phyloP scores from a whole-genome alignment of 2,888 invertebrate species.

The Hemicrepidius hirtus region DNA sequence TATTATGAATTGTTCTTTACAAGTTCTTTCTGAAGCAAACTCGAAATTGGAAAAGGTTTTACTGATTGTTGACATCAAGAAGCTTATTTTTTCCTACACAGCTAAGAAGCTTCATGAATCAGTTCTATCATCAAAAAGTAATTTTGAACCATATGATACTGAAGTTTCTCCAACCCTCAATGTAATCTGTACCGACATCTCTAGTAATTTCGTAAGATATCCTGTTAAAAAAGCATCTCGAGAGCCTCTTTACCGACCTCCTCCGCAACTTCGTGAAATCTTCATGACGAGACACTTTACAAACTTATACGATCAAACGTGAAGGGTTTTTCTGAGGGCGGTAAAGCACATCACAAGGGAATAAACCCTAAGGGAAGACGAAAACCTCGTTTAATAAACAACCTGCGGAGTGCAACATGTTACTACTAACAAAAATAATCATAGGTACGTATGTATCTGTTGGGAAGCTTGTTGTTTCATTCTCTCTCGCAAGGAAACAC shows the following conservation, averaged over 20 bases:
- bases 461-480: background rate
- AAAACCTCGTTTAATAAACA: constrained; percentile 39
- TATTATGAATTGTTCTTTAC: no score
- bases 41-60: no score
- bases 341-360: constrained; percentile 38
- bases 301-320: constrained; percentile 45
- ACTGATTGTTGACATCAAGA: no score
- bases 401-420: constrained; percentile 39
- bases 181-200: no score
- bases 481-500: background rate
- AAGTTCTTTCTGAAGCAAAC: no score
- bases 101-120: no score
- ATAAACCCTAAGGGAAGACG: constrained; percentile 37
- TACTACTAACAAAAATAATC: constrained; percentile 31
- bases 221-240: constrained; percentile 14
- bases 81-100: no score
- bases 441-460: constrained; percentile 1
- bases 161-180: no score
- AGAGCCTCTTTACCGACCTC: constrained; percentile 29
- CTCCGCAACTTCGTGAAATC: constrained; percentile 36
- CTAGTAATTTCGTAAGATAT: background rate
- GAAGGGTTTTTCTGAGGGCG: constrained; percentile 28
- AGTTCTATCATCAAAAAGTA: background rate
- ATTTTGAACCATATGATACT: background rate
- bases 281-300: constrained; percentile 40